Conservation (phyloP, 2,113 vertebrate species). For the Maylandia zebra region DNA sequence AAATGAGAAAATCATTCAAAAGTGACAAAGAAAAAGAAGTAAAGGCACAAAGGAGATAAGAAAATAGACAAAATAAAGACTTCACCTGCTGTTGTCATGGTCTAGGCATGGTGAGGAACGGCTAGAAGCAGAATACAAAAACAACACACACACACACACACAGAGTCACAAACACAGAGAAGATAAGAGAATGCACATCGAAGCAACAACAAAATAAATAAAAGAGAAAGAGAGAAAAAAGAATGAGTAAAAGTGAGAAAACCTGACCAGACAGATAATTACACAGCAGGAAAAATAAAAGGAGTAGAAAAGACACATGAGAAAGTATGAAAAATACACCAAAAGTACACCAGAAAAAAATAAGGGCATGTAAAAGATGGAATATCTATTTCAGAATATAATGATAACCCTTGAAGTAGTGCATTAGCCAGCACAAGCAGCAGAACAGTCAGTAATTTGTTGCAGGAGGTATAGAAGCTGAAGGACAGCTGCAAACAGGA, state of each 20-base stretch:
- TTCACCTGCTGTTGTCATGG: conserved; percentile 99
- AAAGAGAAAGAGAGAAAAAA: conserved; percentile 20
- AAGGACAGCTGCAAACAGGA: background rate
- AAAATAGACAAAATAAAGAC: conserved; percentile 55
- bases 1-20: background rate
- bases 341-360: background rate
- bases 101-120: conserved; percentile 92
- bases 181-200: conserved; percentile 10
- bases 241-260: conserved; percentile 23
- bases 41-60: background rate
- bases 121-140: conserved; percentile 89
- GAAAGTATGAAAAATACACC: background rate
- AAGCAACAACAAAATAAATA: background rate
- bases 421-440: background rate
- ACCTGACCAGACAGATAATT: background rate
- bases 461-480: background rate
- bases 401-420: background rate
- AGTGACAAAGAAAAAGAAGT: background rate
- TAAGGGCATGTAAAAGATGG: background rate
- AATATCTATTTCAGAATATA: background rate
- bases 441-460: background rate
- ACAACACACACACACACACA: conserved; percentile 32
- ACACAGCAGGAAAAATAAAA: conserved; percentile 5
- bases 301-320: background rate
- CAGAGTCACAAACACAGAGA: conserved; percentile 33